phyloP scores from a whole-genome alignment of 2,888 invertebrate genomes.

The Disparrhopalites patrizii region DNA sequence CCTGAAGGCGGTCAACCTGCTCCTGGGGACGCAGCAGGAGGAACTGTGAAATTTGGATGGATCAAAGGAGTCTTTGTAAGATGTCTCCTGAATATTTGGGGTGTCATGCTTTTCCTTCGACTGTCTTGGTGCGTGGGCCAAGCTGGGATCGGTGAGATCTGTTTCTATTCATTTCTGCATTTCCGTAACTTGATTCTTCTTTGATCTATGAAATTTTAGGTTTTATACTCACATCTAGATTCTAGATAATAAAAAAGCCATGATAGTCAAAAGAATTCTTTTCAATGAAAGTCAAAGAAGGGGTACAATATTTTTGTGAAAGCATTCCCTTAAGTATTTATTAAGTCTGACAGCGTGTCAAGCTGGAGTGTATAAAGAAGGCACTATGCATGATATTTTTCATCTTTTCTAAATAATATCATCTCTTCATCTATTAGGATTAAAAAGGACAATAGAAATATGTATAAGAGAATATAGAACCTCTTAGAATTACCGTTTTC shows the following conservation, averaged over 20 bases:
- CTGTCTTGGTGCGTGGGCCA: constrained; percentile 97
- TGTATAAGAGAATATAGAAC: too few species aligned
- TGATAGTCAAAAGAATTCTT: not conserved
- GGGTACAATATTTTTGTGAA: too few species aligned
- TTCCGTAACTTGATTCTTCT: not conserved
- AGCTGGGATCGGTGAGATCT: constrained; percentile 70
- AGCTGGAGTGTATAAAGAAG: too few species aligned
- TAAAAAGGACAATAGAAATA: too few species aligned
- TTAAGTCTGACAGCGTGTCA: too few species aligned
- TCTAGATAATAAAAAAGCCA: not conserved
- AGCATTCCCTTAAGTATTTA: too few species aligned
- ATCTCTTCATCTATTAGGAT: too few species aligned
- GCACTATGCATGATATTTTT: too few species aligned
- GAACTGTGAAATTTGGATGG: constrained; percentile 89
- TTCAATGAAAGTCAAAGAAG: too few species aligned
- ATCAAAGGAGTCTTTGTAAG: constrained; percentile 87
- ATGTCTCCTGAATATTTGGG: constrained; percentile 97
- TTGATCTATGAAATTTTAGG: not conserved
- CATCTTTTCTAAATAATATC: too few species aligned
- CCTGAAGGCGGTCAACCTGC: constrained; percentile 40
- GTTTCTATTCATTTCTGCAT: not conserved
- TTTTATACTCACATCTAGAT: not conserved
- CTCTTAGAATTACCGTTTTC: too few species aligned
- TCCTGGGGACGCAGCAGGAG: constrained; percentile 52
- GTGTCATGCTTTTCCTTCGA: constrained; percentile 95